phyloP scores from a whole-genome alignment of 1,140 invertebrate species.

The Drosophila ohnishii region DNA sequence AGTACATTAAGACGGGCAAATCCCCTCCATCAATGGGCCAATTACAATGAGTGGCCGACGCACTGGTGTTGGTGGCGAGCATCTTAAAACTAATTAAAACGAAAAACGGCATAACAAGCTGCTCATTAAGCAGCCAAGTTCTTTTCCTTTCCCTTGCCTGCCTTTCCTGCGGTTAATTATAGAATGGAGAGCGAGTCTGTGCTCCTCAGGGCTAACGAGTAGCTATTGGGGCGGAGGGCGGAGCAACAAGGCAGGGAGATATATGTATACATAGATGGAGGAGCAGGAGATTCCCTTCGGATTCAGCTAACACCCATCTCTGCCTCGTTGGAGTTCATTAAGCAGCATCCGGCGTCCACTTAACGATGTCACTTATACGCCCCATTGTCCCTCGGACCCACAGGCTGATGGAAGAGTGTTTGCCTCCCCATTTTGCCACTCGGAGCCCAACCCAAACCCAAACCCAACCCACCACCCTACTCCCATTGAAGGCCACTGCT shows the following conservation, averaged over 20 bases:
- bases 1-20: slow-evolving; percentile 1
- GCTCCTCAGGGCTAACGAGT: slow-evolving; percentile 61
- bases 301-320: slow-evolving; percentile 20
- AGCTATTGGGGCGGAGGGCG: slow-evolving; percentile 17
- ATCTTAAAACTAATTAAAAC: slow-evolving; percentile 64
- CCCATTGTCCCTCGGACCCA: slow-evolving; percentile 70
- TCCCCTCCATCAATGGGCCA: slow-evolving; percentile 74
- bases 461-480: not conserved
- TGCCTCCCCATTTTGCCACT: slow-evolving; percentile 17
- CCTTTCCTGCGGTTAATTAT: slow-evolving; percentile 78
- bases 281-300: not conserved
- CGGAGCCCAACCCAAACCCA: slow-evolving; percentile 5
- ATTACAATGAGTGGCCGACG: slow-evolving; percentile 64
- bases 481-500: slow-evolving; percentile 53
- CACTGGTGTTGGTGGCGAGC: slow-evolving; percentile 71
- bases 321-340: slow-evolving; percentile 73
- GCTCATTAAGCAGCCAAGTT: slow-evolving; percentile 73
- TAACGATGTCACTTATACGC: slow-evolving; percentile 81
- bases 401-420: slow-evolving; percentile 13
- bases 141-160: not conserved
- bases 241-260: slow-evolving; percentile 26
- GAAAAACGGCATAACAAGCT: slow-evolving; percentile 77
- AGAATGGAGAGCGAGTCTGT: slow-evolving; percentile 64
- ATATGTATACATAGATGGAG: slow-evolving; percentile 11
- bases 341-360: slow-evolving; percentile 73